Evolutionary conservation across 2,797 vertebrate species (phyloP), one percentile per base, ranked within the genome.

Genomic region (Hypotaenidia okinawae): DNA sequence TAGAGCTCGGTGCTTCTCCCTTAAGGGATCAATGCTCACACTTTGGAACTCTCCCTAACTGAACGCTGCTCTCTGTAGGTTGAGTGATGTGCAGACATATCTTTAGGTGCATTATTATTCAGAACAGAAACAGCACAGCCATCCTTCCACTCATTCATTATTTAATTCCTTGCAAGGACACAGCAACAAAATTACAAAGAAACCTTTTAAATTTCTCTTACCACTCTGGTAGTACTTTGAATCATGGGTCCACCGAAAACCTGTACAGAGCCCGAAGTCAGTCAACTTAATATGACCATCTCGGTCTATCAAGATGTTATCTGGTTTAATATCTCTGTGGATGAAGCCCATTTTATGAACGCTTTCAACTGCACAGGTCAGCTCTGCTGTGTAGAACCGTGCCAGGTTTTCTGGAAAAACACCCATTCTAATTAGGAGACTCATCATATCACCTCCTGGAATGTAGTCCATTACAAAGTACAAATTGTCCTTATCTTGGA

Each of bases 401-500:
- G 99, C 99, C 97, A 99, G 98, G 93, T 99, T 99, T 96, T 99
- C 99, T 74, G 98, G 98, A 93, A 99, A 99, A 96, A 99, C 98
- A 91, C 99, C 99, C 95, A 99, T 98, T 68, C 99, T 98, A 97
- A 99, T 99, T 75, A 99, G 98, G 8, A 99, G 98, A 95, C 99
- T 99, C 99, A 99, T 99, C 99, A 99, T 99, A 98, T 99, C 99
- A 32, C 99, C 99, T 30, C 99, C 99, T 15, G 99, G 99, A 97
- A 99, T 99, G 97, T 99, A 99, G 98, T 99, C 99, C 99, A 99
- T 99, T 91, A 99, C 99, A 63, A 99, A 99, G 97, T 99, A 99
- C 96, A 99, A 98, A 97, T 99, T 99, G 98, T 99, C 99, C 95
- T 98, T 99, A 97, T 99, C 99, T 95, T 99, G 99, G 98, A 99